Evolutionary conservation across 2,888 invertebrate genomes (phyloP).

Genomic region (Monochamus alternatus): DNA sequence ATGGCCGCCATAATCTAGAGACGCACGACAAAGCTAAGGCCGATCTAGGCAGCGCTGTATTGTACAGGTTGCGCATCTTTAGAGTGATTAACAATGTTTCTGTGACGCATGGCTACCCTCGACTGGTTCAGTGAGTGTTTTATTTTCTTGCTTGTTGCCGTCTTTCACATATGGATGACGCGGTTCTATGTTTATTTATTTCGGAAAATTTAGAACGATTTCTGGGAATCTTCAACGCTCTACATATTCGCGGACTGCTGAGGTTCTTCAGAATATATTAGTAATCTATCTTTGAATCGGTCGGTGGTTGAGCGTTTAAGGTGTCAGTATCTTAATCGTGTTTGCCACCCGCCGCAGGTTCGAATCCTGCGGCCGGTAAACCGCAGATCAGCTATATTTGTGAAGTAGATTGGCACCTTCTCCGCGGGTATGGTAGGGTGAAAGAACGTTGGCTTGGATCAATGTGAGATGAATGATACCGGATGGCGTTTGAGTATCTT

Average conservation of each 20-base stretch:
- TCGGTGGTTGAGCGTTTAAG: too few relatives aligned
- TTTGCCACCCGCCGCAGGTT: too few relatives aligned
- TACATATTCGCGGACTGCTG: not conserved
- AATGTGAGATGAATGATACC: too few relatives aligned
- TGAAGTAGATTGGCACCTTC: too few relatives aligned
- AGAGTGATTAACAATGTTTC: conserved; percentile 62
- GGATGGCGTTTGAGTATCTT: too few relatives aligned
- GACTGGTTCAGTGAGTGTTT: conserved; percentile 59
- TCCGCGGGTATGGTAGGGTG: too few relatives aligned
- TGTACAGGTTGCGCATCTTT: conserved; percentile 59
- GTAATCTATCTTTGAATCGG: too few relatives aligned
- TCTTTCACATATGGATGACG: conserved; percentile 56
- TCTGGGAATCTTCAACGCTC: not conserved
- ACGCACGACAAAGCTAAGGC: conserved; percentile 44
- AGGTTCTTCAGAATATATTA: too few relatives aligned
- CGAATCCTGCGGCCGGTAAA: too few relatives aligned
- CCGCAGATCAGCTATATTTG: too few relatives aligned
- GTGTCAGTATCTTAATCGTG: too few relatives aligned
- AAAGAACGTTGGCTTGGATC: too few relatives aligned
- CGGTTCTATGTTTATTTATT: not conserved
- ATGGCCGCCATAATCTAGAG: conserved; percentile 38
- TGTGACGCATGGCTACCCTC: conserved; percentile 56
- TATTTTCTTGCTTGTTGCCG: conserved; percentile 57
- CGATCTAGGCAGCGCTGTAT: conserved; percentile 47
- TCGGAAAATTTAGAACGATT: not conserved